phyloP scores from a whole-genome alignment of 2,113 vertebrate genomes.

The Macrotis lagotis region DNA sequence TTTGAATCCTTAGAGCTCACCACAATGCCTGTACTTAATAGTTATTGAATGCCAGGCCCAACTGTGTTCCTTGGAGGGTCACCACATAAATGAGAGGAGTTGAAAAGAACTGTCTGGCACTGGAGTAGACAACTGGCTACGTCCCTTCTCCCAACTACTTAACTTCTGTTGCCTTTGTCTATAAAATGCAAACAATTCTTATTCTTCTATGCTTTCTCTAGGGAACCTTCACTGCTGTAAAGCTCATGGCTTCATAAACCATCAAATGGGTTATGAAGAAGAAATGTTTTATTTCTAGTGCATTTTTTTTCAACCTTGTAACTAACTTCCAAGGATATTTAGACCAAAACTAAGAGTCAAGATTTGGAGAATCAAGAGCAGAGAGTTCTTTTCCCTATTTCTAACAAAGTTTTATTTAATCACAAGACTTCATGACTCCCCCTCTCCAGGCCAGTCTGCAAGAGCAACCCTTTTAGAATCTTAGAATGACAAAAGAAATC shows the following conservation, averaged over 20 bases:
- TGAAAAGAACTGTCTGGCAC: background rate
- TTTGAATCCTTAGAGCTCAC: background rate
- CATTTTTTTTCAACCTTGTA: background rate
- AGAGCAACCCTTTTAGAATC: background rate
- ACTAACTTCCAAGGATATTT: background rate
- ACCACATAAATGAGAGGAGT: background rate
- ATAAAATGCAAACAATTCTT: background rate
- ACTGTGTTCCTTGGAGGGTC: background rate
- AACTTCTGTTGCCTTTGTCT: background rate
- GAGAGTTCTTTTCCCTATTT: background rate
- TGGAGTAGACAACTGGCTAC: background rate
- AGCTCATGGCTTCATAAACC: background rate
- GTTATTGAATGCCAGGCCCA: background rate
- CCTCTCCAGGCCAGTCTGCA: background rate
- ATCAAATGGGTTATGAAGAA: background rate
- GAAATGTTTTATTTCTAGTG: background rate
- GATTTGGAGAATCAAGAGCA: background rate
- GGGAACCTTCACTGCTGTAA: background rate
- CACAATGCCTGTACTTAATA: background rate
- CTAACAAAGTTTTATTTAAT: background rate
- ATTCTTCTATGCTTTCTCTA: background rate
- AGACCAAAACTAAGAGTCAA: background rate
- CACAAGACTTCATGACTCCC: background rate
- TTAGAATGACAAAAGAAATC: background rate
- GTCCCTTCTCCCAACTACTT: background rate